Percentiles rank a stretch among this genome's conserved stretches.
These are phyloP conservation scores for Alitta virens DNA, from an alignment of 2,888 invertebrate genomes.

Conservation along the genomic window DNA sequence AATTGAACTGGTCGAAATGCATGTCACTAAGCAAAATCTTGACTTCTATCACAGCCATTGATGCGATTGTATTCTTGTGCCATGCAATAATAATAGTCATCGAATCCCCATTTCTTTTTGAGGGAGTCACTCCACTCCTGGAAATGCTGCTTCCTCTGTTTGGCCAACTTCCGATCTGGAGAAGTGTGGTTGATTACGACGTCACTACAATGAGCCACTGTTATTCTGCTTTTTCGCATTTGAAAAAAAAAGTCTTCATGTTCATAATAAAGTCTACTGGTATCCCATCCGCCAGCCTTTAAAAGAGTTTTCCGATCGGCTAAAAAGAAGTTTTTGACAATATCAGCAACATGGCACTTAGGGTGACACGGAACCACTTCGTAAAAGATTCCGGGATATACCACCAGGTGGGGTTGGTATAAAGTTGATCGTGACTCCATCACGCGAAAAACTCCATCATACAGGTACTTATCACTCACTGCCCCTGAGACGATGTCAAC, in stretches of 20 bases:
- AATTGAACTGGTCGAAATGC: too few relatives aligned
- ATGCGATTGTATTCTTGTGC: too few relatives aligned
- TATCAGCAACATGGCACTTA: background rate
- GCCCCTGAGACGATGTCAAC: background rate
- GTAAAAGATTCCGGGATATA: background rate
- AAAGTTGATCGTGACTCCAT: background rate
- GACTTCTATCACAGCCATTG: too few relatives aligned
- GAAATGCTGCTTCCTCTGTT: background rate
- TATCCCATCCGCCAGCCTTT: slow-evolving; percentile 1
- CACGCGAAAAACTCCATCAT: background rate
- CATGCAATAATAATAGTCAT: background rate
- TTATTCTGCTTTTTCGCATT: background rate
- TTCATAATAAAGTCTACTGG: background rate
- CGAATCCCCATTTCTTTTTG: background rate
- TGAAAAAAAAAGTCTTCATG: slow-evolving; percentile 1
- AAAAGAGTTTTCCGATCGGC: background rate
- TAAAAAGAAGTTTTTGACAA: background rate
- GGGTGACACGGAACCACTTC: background rate
- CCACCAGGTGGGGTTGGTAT: background rate
- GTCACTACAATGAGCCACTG: background rate
- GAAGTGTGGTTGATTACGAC: background rate
- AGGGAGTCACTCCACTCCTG: background rate
- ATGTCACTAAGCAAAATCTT: too few relatives aligned
- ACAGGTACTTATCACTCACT: background rate
- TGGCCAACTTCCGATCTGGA: background rate